Evolutionary conservation across 1,140 invertebrate species (phyloP).

Genomic region (Eubasilissa regina): DNA sequence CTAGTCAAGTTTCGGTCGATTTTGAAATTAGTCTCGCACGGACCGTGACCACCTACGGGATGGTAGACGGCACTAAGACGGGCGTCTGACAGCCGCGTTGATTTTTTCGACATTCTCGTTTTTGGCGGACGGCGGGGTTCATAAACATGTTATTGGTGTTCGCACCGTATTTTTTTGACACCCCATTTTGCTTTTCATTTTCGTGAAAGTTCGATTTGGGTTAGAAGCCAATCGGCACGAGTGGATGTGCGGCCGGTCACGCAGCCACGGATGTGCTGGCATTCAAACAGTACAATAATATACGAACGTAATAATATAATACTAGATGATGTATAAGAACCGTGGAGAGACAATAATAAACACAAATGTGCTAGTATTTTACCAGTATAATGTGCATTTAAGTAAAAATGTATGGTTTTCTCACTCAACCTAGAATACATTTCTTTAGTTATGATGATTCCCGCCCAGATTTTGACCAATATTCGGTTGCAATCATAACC

Average conservation of each 20-base stretch:
- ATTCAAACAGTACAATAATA: too few relatives aligned
- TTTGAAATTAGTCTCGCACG: background rate
- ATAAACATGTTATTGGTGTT: slow-evolving; percentile 7
- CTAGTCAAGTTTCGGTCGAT: background rate
- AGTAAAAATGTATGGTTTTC: too few relatives aligned
- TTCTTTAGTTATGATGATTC: too few relatives aligned
- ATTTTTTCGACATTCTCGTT: slow-evolving; percentile 37
- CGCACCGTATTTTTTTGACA: background rate
- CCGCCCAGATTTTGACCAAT: too few relatives aligned
- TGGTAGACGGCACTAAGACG: slow-evolving; percentile 32
- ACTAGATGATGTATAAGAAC: too few relatives aligned
- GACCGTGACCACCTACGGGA: slow-evolving; percentile 34
- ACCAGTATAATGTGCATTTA: too few relatives aligned
- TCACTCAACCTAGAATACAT: too few relatives aligned
- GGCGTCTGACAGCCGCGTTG: slow-evolving; percentile 29
- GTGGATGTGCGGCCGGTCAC: background rate
- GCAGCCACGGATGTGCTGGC: too few relatives aligned
- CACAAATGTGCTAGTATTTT: too few relatives aligned
- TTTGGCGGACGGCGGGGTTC: slow-evolving; percentile 7
- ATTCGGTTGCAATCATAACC: too few relatives aligned
- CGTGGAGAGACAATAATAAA: too few relatives aligned
- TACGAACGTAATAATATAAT: too few relatives aligned
- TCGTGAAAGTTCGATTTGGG: background rate
- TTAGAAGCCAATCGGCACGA: background rate
- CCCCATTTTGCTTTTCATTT: background rate